Evolutionary conservation across 1,140 invertebrate genomes (phyloP), one percentile per base, ranked within the genome.

Genomic region (Hyles euphorbiae): DNA sequence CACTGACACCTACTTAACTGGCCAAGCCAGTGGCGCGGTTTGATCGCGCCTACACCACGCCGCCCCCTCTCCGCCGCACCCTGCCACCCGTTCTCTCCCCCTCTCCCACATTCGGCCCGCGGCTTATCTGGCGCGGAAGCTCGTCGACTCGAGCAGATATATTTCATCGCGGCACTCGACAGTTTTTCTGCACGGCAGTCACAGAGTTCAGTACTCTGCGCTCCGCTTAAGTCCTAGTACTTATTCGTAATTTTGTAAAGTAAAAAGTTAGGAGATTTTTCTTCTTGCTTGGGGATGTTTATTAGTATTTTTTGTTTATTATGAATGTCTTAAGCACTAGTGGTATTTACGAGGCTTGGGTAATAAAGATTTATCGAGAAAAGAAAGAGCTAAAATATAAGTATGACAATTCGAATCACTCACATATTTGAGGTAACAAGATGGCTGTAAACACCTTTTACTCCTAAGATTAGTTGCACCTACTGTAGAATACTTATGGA

Each of bases 81-180:
- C 7, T 22, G 8, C 36, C 36, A 40, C 36, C 36, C 36, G 36
- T 8, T 11, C 22, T 8, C 46, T 11, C 22, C 9, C 46, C 51
- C n/a, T 5, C 63, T 44, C 56, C 50, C 60, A 40, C 36, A 40
- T 40, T 32, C 54, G 46, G 69, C 68, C 68, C 70, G 68, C 70
- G 67, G 68, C 74, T 78, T 78, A 77, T 76, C 76, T 70, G 69
- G 64, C 60, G 58, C 60, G 61, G 70, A 73, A 74, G 68, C 68
- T 62, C 74, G 63, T 40, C 36, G 36, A 40, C 36, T 56, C 59
- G 65, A 63, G 40, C 70, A 76, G 71, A 81, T 74, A 81, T 77
- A 40, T 80, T 75, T 80, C 76, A 78, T 77, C 72, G 72, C 71
- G 74, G 66, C 78, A 76, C 71, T 70, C 73, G 75, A 72, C 71